Evolutionary conservation across 2,888 invertebrate genomes (phyloP), one percentile per base, ranked within the genome.

Genomic region (Lepetodrilus schrolli): DNA sequence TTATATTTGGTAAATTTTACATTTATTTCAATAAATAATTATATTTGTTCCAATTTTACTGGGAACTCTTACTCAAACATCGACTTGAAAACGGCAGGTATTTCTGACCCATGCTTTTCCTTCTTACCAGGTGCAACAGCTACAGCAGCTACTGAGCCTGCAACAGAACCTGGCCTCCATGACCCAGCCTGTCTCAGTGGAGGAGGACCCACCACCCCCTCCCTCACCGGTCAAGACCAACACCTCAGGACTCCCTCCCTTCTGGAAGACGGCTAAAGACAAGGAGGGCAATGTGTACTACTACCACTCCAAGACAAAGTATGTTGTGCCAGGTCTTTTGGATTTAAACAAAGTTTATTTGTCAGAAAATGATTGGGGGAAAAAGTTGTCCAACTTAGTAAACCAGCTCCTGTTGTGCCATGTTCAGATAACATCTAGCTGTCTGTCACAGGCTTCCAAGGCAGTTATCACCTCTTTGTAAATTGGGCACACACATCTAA

Each of bases 241-340:
- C 13, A 81, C 84, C 80, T 76, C 83, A 13, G 88, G 94, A 81
- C 91, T 97, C 74, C 96, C 96, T 0, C 94, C 95, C 0, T 93
- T 94, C 87, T 99, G 98, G 98, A 95, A 95, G 85, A 94, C 94
- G 83, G 95, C 96, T 0, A 92, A 93, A 77, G 97, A 97, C 88
- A 91, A 93, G 1, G 94, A 95, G 71, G 97, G 97, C 0, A 93
- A 96, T 79, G 93, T 94, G 0, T 98, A 97, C 91, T 99, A 96
- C 92, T 99, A 97, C 91, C 96, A 98, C 90, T 86, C 88, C 8
- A 82, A 88, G 7, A 91, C 91, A 37, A 90, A 90, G 90, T 89
- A 76, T 73, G 78, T 17, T 7, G 0, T 26, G 8, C 4, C 30
- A 7, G 17, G 20, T 47, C 7, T 7, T 69, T 69, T 13, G 7